Evolutionary conservation across 2,113 vertebrate species (phyloP).

Genomic region (Rhinopomastus cyanomelas): DNA sequence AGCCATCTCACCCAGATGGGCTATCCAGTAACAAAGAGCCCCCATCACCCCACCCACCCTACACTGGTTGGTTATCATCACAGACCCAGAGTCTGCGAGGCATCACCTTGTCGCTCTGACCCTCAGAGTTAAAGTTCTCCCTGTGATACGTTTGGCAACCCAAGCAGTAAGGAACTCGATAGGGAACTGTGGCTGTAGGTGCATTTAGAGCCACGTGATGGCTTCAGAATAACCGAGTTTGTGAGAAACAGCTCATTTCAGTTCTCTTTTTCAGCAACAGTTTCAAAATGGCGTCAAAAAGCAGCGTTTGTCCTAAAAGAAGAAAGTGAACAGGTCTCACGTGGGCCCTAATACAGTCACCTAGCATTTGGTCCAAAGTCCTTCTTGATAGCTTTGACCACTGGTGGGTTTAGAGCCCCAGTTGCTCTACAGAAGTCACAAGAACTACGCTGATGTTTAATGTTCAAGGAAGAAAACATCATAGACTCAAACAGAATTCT

Average conservation of each 20-base stretch:
- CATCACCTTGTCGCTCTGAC: not conserved
- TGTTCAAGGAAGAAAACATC: not conserved
- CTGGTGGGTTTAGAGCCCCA: not conserved
- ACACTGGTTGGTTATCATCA: accelerated
- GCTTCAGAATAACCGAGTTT: not conserved
- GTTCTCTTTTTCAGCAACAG: conserved; percentile 37
- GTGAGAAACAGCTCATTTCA: conserved; percentile 8
- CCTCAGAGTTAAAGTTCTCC: not conserved
- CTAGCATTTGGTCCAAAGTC: not conserved
- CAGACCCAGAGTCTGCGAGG: not conserved
- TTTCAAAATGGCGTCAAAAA: conserved; percentile 23
- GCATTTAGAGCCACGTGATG: not conserved
- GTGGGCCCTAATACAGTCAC: not conserved
- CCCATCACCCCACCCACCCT: accelerated
- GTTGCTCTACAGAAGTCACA: not conserved
- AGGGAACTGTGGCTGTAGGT: not conserved
- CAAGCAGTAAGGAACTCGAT: not conserved
- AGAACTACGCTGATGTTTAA: not conserved
- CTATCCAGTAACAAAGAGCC: not conserved
- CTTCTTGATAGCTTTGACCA: not conserved
- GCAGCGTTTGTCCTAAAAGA: not conserved
- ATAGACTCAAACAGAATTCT: not conserved
- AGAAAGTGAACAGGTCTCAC: accelerated
- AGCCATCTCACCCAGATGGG: not conserved
- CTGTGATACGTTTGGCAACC: accelerated